phyloP scores from a whole-genome alignment of 2,888 invertebrate genomes.

The Acronicta aceris region DNA sequence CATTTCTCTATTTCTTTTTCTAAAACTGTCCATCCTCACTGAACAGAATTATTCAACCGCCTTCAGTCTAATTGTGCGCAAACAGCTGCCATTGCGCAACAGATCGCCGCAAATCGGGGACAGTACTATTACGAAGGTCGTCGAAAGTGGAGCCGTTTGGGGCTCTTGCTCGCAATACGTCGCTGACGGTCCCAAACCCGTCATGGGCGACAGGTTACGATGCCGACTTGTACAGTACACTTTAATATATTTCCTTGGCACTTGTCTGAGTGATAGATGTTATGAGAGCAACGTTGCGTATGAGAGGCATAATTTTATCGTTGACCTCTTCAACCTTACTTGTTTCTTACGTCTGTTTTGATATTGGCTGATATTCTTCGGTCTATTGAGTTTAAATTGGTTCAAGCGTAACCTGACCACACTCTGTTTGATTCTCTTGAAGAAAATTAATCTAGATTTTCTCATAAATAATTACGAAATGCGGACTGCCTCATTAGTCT shows the following conservation, averaged over 20 bases:
- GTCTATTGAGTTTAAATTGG: background rate
- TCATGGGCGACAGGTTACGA: conserved; percentile 56
- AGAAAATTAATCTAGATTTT: too few relatives aligned
- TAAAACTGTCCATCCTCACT: conserved; percentile 17
- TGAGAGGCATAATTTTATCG: conserved; percentile 21
- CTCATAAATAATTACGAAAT: too few relatives aligned
- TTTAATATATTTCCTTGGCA: conserved; percentile 48
- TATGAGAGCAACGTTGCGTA: conserved; percentile 42
- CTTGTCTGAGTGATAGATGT: conserved; percentile 45
- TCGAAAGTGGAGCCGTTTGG: conserved; percentile 67
- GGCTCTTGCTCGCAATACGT: conserved; percentile 51
- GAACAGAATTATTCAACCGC: conserved; percentile 23
- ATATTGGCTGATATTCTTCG: conserved; percentile 3
- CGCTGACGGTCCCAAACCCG: conserved; percentile 55
- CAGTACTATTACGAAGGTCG: conserved; percentile 63
- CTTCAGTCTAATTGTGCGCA: conserved; percentile 56
- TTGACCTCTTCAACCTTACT: conserved; percentile 35
- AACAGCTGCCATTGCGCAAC: conserved; percentile 57
- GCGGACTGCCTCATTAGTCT: too few relatives aligned
- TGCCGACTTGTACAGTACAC: conserved; percentile 31
- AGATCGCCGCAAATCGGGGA: conserved; percentile 60
- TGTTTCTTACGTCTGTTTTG: background rate
- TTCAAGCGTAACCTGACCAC: too few relatives aligned
- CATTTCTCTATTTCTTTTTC: too few relatives aligned
- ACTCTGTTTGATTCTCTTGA: too few relatives aligned